Evolutionary conservation across 2,113 vertebrate species (phyloP).

Genomic region (Melospiza melodia): DNA sequence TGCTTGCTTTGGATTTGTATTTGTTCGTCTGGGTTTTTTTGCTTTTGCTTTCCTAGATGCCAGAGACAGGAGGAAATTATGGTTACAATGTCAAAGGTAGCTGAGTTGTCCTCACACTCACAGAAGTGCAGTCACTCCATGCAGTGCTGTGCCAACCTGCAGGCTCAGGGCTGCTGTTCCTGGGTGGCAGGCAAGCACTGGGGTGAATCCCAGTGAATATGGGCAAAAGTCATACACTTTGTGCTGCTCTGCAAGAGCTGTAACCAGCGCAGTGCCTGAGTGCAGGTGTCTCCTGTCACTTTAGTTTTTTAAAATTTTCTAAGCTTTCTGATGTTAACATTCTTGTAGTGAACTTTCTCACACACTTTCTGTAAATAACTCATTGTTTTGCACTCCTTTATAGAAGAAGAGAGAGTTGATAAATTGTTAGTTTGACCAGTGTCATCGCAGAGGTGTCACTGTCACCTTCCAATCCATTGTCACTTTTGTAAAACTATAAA

Average conservation of each 20-base stretch:
- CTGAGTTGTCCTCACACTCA: not conserved
- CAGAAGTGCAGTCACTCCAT: fast-evolving
- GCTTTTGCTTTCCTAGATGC: not conserved
- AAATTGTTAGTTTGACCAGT: too few relatives aligned
- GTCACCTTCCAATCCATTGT: too few relatives aligned
- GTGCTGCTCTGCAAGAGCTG: not conserved
- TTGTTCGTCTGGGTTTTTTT: not conserved
- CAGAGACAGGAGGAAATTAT: not conserved
- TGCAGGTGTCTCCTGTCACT: not conserved
- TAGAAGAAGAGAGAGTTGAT: too few relatives aligned
- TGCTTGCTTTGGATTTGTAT: not conserved
- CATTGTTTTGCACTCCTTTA: too few relatives aligned
- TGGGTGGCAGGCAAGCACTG: not conserved
- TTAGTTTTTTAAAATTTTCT: too few relatives aligned
- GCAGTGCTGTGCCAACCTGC: not conserved
- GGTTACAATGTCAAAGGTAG: not conserved
- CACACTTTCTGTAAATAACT: too few relatives aligned
- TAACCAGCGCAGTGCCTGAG: not conserved
- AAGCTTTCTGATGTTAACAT: too few relatives aligned
- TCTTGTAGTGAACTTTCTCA: too few relatives aligned
- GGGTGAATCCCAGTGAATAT: not conserved
- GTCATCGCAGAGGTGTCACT: too few relatives aligned
- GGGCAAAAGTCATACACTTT: not conserved
- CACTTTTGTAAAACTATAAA: too few relatives aligned
- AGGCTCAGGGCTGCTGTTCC: not conserved